Base-by-base conservation (phyloP, 2,797 vertebrate genomes). In the Acanthiza pusilla region DNA sequence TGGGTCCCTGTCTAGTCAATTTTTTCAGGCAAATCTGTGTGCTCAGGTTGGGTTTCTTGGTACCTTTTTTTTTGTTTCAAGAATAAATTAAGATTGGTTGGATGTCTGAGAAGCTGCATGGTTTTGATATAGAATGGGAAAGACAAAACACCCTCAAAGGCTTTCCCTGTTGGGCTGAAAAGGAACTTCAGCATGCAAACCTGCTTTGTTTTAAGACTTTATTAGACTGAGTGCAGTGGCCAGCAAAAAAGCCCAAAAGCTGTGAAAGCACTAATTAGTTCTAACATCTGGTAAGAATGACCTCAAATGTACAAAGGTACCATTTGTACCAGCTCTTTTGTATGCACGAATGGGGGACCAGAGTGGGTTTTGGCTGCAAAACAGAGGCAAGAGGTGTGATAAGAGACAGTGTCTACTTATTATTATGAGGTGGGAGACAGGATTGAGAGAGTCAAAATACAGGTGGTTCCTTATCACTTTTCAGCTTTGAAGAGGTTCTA, bases 141-240 rank as follows among this genome's bases (percentile, higher is more conserved):
- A 83, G 25, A 57, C 4, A 3, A 65, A 87, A 43, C 10, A 2
- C 32, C 40, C 54, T 93, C 4, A 3, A 60, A 79, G 16, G 18
- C 40, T 62, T 84, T 89, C 58, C 29, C 36, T 70, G 17, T 65
- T 1, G 7, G 22, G 18, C 43, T 91, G 53, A 66, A 73, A 87
- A 63, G 25, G 38, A 30, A 43, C 60, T 81, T 93, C 67, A 88
- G 58, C 36, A 57, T 29, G 30, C 29, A 58, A 88, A 76, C 63
- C 23, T 84, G 53, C 50, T 90, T 92, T 94, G 63, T 86, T 94
- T 96, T 88, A 88, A 77, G 67, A 91, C 60, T 94, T 83, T 67
- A 57, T 85, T 50, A 58, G 50, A 50, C 13, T 1, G 2, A 86
- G 18, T 61, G 38, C 67, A 85, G 74, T 45, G 63, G 60, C 38